These are phyloP conservation scores for Aphyosemion australe DNA, from an alignment of 2,113 vertebrate species.

Conservation along the genomic window DNA sequence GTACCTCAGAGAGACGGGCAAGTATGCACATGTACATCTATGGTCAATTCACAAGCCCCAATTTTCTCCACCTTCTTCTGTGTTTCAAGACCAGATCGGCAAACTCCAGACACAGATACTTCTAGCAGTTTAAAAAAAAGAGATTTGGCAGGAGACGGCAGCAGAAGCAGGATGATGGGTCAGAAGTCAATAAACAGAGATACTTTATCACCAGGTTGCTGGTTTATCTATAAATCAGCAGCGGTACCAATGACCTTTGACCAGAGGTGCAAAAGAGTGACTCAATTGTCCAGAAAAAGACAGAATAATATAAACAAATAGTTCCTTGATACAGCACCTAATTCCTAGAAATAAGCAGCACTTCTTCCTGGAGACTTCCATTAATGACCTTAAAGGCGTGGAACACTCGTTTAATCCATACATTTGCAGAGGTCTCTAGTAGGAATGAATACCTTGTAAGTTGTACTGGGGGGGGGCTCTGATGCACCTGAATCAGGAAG, in stretches of 20 bases:
- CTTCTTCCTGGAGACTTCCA: too few species aligned
- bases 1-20: too few species aligned
- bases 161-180: background rate
- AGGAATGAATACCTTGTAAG: too few species aligned
- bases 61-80: background rate
- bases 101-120: background rate
- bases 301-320: conserved; percentile 1
- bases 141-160: background rate
- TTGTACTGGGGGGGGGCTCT: too few species aligned
- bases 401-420: too few species aligned
- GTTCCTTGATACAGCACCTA: background rate
- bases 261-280: background rate
- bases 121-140: background rate
- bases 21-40: background rate
- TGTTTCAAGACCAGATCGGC: background rate
- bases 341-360: too few species aligned
- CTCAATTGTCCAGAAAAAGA: background rate
- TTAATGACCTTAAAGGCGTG: too few species aligned
- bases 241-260: background rate
- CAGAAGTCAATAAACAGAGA: conserved; percentile 4
- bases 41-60: background rate
- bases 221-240: conserved; percentile 15
- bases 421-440: too few species aligned
- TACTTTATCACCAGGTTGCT: background rate
- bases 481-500: too few species aligned